These are phyloP conservation scores for Samia ricini DNA, from an alignment of 1,140 invertebrate genomes.

Conservation along the genomic window DNA sequence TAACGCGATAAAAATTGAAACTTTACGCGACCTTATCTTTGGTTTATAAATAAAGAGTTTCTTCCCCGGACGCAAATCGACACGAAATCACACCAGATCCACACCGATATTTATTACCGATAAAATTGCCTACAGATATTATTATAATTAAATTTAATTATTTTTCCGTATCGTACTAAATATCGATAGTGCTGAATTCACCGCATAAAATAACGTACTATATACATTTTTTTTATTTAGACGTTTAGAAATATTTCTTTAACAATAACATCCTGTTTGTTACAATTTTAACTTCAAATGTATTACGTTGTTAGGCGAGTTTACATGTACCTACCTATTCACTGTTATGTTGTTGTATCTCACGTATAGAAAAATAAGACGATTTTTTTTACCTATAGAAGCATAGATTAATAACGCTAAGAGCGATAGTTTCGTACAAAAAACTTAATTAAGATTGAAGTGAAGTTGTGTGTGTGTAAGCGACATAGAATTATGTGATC, in stretches of 20 bases:
- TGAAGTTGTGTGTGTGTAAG: too few species aligned
- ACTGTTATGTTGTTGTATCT: conserved; percentile 18
- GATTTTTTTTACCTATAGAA: too few species aligned
- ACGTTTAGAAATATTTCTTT: conserved; percentile 40
- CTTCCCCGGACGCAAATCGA: conserved; percentile 30
- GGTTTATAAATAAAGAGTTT: conserved; percentile 58
- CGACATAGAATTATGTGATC: too few species aligned
- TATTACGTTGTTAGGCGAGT: not conserved
- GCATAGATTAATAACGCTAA: too few species aligned
- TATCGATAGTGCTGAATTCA: not conserved
- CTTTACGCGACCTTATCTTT: conserved; percentile 40
- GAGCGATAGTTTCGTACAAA: too few species aligned
- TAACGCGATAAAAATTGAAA: conserved; percentile 21
- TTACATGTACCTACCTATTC: conserved; percentile 25
- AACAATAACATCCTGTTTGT: conserved; percentile 58
- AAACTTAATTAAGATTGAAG: too few species aligned
- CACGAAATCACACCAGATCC: conserved; percentile 47
- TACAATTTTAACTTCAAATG: not conserved
- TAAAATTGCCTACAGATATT: conserved; percentile 45
- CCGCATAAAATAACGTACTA: not conserved
- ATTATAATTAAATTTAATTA: conserved; percentile 44
- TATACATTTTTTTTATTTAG: not conserved
- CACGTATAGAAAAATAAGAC: too few species aligned
- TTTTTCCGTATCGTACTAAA: conserved; percentile 17
- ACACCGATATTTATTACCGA: conserved; percentile 62